Base-by-base conservation (phyloP, 2,797 vertebrate species). In the Uromys caudimaculatus region DNA sequence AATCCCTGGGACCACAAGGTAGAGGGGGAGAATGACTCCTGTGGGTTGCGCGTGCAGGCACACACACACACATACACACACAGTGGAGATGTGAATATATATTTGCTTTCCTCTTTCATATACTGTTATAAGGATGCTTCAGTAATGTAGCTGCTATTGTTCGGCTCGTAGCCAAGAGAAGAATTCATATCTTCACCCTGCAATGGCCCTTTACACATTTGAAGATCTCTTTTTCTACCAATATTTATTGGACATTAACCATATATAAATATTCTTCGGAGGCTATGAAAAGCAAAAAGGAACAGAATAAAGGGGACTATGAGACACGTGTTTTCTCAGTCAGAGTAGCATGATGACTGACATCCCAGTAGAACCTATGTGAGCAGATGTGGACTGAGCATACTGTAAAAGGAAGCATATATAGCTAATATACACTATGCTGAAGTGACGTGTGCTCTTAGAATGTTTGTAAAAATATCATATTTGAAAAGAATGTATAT, bases 401-500 rank as follows among this genome's bases (percentile, higher is more conserved):
- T 21, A 7, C 35, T 83, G 7, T 71, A 56, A 62, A 81, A 85
- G 13, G 38, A 47, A 62, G 9, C 69, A 27, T 54, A 27, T 64
- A 67, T 64, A 83, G 69, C 73, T 89, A 52, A 81, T 60, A 85
- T 19, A 67, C 77, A 58, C 85, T 71, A 75, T 89, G 47, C 12
- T 77, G 23, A 93, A 90, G 47, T 91, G 76, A 82, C 32, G 27
- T 38, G 3, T 71, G 27, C 54, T 77, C 21, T 64, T 73, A 81
- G 44, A 23, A 56, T 81, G 84, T 64, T 81, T 93, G 69, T 76
- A 56, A 95, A 95, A 79, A 29, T 24, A 58, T 32, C 56, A n/a
- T 47, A 89, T 83, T 89, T 84, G 58, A 84, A 60, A 87, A 78
- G 71, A 69, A 77, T 54, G 6, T 60, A 60, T 73, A 21, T 75